phyloP scores from a whole-genome alignment of 2,113 vertebrate genomes.

The Alectura lathami region DNA sequence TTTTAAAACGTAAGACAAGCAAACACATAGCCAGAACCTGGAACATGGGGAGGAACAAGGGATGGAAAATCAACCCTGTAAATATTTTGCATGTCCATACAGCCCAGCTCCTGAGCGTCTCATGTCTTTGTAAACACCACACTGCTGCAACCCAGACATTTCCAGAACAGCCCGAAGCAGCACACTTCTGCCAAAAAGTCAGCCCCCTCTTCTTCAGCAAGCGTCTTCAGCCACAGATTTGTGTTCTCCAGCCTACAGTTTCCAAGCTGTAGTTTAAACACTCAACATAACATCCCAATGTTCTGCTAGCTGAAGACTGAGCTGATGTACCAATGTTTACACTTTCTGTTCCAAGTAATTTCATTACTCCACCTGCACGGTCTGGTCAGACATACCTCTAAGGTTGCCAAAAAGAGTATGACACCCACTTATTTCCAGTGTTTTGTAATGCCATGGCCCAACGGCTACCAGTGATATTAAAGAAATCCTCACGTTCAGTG shows the following conservation, averaged over 20 bases:
- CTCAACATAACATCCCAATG: not conserved
- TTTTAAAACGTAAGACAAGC: not conserved
- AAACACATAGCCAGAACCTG: not conserved
- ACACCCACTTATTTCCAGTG: not conserved
- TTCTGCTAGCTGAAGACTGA: not conserved
- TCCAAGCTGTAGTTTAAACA: too few species aligned
- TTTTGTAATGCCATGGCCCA: not conserved
- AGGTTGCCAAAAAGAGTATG: not conserved
- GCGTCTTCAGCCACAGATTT: accelerated
- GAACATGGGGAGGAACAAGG: not conserved
- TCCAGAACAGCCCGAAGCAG: not conserved
- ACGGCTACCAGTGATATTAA: not conserved
- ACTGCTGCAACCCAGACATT: not conserved
- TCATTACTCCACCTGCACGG: not conserved
- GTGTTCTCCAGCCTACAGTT: not conserved
- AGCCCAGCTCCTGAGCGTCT: not conserved
- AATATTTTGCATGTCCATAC: not conserved
- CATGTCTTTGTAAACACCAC: not conserved
- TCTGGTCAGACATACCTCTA: not conserved
- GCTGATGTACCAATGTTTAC: not conserved
- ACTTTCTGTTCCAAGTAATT: not conserved
- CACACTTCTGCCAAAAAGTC: not conserved
- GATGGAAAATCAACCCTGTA: not conserved
- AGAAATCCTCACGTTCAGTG: not conserved
- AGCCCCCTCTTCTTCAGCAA: not conserved